Evolutionary conservation across 2,888 invertebrate species (phyloP).

Genomic region (Acrocyrtus sp.): DNA sequence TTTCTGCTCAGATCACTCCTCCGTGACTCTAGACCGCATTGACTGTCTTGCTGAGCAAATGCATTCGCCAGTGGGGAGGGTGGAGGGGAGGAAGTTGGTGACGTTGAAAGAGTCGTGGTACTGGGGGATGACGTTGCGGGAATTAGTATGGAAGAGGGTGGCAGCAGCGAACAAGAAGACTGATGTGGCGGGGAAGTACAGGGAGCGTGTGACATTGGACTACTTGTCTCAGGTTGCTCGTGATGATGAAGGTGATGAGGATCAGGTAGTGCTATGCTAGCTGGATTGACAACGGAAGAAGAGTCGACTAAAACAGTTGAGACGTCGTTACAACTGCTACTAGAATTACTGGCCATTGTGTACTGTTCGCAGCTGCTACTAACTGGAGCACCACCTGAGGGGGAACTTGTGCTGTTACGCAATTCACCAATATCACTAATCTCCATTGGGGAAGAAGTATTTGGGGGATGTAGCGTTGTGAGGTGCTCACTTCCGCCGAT

Average conservation of each 20-base stretch:
- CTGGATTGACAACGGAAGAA: background rate
- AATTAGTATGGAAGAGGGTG: background rate
- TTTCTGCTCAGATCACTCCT: constrained; percentile 55
- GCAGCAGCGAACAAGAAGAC: background rate
- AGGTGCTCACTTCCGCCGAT: background rate
- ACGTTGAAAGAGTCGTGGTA: background rate
- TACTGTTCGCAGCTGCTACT: too few relatives aligned
- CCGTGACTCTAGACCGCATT: constrained; percentile 61
- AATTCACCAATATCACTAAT: constrained; percentile 57
- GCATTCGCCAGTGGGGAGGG: constrained; percentile 16
- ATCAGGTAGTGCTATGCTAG: background rate
- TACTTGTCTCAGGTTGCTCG: background rate
- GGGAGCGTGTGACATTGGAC: constrained; percentile 35
- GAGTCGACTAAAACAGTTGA: too few relatives aligned
- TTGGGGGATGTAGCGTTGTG: constrained; percentile 3
- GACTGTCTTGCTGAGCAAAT: constrained; percentile 60
- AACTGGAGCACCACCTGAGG: too few relatives aligned
- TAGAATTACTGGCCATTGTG: background rate
- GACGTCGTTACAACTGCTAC: too few relatives aligned
- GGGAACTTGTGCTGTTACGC: background rate
- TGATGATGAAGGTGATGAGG: background rate
- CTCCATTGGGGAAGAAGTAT: constrained; percentile 27
- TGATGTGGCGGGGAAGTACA: constrained; percentile 42
- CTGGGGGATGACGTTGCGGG: background rate
- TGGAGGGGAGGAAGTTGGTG: background rate